A percentile compares a stretch with the other conserved stretches of the same genome.
These are phyloP conservation scores for Crioceris asparagi DNA, from an alignment of 2,888 invertebrate genomes.

Conservation along the genomic window DNA sequence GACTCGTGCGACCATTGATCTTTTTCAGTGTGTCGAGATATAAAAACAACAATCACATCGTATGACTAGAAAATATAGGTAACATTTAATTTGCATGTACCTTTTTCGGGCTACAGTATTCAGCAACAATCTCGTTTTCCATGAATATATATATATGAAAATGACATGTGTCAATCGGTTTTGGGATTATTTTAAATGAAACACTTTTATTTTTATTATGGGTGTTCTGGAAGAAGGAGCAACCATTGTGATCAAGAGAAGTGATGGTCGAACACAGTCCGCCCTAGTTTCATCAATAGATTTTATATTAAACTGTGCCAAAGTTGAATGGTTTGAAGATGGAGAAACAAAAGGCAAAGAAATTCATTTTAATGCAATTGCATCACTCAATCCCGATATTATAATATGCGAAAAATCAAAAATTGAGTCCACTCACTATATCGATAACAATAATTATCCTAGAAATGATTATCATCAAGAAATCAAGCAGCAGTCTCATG, in stretches of 20 bases:
- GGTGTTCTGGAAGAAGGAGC: slow-evolving; percentile 43
- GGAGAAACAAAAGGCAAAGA: slow-evolving; percentile 99
- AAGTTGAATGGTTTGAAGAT: slow-evolving; percentile 98
- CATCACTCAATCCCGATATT: slow-evolving; percentile 71
- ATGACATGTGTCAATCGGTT: slow-evolving; percentile 17
- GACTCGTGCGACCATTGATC: too few species aligned
- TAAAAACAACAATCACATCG: too few species aligned
- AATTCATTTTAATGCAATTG: slow-evolving; percentile 83
- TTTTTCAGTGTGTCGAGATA: too few species aligned
- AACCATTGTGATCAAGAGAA: slow-evolving; percentile 72
- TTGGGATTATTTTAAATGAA: slow-evolving; percentile 11
- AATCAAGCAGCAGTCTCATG: slow-evolving; percentile 16
- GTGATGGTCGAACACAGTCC: slow-evolving; percentile 86
- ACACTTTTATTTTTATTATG: slow-evolving; percentile 12
- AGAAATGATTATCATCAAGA: slow-evolving; percentile 14
- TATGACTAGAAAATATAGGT: too few species aligned
- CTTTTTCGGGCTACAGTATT: too few species aligned
- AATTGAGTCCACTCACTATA: slow-evolving; percentile 10
- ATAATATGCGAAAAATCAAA: slow-evolving; percentile 8
- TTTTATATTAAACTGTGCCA: slow-evolving; percentile 74
- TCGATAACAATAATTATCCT: slow-evolving; percentile 11
- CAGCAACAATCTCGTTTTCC: slow-evolving; percentile 16
- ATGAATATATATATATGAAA: slow-evolving; percentile 10
- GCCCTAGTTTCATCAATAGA: slow-evolving; percentile 92
- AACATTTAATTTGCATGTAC: too few species aligned